Evolutionary conservation across 1,140 invertebrate species (phyloP).

Genomic region (Sycophaga agraensis): DNA sequence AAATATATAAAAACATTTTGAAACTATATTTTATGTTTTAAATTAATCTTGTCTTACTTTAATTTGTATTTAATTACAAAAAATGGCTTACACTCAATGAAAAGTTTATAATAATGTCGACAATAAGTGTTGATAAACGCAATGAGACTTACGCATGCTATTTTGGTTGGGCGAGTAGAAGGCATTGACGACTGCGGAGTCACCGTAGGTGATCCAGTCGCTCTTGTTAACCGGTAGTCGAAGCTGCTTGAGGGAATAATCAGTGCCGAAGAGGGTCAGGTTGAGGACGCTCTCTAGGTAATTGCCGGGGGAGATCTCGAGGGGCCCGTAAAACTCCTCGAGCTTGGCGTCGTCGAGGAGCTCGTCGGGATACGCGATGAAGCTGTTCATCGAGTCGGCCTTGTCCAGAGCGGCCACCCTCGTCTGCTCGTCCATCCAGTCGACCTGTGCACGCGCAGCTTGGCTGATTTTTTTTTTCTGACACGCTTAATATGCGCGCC

Average conservation of each 20-base stretch:
- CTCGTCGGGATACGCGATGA: conserved; percentile 65
- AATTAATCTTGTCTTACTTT: too few relatives aligned
- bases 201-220: conserved; percentile 68
- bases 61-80: too few relatives aligned
- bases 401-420: conserved; percentile 61
- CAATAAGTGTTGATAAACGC: too few relatives aligned
- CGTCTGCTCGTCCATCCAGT: conserved; percentile 74
- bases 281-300: conserved; percentile 65
- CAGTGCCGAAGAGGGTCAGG: conserved; percentile 63
- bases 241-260: conserved; percentile 64
- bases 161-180: conserved; percentile 70
- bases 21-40: too few relatives aligned
- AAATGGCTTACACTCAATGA: too few relatives aligned
- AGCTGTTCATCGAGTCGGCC: conserved; percentile 58
- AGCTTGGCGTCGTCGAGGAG: conserved; percentile 60
- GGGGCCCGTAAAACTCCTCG: conserved; percentile 58
- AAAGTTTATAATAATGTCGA: too few relatives aligned
- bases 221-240: conserved; percentile 67
- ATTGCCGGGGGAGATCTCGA: conserved; percentile 59
- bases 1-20: too few relatives aligned
- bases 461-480: neutral
- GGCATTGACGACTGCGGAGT: conserved; percentile 68
- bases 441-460: conserved; percentile 41
- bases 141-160: conserved; percentile 67
- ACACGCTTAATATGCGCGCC: neutral